These are phyloP conservation scores for Chlorodrepanis virens DNA, from an alignment of 2,113 vertebrate genomes.

Conservation along the genomic window DNA sequence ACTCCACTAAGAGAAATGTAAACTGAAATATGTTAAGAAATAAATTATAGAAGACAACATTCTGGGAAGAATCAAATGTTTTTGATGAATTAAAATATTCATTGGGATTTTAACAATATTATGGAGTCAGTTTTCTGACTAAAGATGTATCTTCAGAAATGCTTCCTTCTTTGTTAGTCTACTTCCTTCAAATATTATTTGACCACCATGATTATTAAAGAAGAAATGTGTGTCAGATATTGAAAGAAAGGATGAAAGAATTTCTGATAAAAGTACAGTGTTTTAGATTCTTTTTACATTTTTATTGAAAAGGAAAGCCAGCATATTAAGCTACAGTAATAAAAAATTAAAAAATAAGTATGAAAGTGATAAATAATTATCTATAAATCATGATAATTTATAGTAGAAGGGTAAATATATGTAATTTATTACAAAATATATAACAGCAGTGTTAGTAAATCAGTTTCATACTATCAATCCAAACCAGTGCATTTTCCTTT, in stretches of 20 bases:
- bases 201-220: fast-evolving
- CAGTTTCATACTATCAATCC: background rate
- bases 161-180: fast-evolving
- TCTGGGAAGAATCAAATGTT: background rate
- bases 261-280: background rate
- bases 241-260: background rate
- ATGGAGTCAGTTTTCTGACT: background rate
- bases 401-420: background rate
- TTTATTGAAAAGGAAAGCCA: background rate
- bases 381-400: background rate
- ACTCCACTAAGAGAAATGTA: background rate
- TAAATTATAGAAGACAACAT: background rate
- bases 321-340: background rate
- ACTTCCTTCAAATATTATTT: background rate
- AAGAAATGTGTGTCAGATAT: background rate
- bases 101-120: background rate
- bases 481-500: background rate
- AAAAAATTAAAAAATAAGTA: background rate
- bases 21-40: background rate
- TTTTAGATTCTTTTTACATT: background rate
- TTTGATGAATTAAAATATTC: background rate
- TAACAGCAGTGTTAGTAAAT: background rate
- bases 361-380: background rate
- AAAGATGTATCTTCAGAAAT: background rate
- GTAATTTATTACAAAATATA: background rate